Conservation (phyloP, 2,888 invertebrate genomes). For the Dynastes maya region DNA sequence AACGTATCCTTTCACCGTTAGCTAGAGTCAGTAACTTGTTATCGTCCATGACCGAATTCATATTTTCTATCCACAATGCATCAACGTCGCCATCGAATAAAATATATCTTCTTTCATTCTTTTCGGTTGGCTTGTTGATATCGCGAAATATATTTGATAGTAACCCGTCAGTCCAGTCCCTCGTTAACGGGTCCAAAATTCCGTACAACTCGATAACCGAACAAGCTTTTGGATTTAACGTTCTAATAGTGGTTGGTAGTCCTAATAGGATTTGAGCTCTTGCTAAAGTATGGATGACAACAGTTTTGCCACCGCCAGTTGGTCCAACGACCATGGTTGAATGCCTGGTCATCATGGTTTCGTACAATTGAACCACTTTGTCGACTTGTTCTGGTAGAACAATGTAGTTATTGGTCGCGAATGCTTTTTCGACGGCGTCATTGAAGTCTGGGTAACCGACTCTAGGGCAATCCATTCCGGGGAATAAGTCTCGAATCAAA, state of each 20-base stretch:
- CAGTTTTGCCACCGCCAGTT: conserved; percentile 93
- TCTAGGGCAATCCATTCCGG: conserved; percentile 90
- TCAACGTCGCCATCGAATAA: conserved; percentile 96
- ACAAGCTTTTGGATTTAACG: conserved; percentile 92
- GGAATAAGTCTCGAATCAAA: conserved; percentile 90
- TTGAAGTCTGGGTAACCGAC: conserved; percentile 92
- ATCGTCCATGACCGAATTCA: conserved; percentile 98
- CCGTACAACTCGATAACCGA: conserved; percentile 93
- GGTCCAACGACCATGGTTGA: conserved; percentile 94
- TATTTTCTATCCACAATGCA: conserved; percentile 96
- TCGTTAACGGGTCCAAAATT: conserved; percentile 85
- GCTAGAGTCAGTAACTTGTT: conserved; percentile 91
- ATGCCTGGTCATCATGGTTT: conserved; percentile 96
- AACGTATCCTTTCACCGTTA: conserved; percentile 90
- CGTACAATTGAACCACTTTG: conserved; percentile 85
- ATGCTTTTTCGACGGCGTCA: conserved; percentile 80
- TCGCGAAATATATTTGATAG: conserved; percentile 93
- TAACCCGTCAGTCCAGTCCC: conserved; percentile 95
- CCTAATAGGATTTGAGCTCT: conserved; percentile 85
- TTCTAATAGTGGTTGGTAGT: conserved; percentile 84
- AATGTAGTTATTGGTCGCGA: conserved; percentile 80
- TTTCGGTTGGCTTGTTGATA: conserved; percentile 86
- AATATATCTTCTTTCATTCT: conserved; percentile 83
- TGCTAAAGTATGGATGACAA: conserved; percentile 85
- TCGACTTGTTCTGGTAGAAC: conserved; percentile 80